phyloP scores from a whole-genome alignment of 2,888 invertebrate genomes.

The Xestoiulus laeticollis region DNA sequence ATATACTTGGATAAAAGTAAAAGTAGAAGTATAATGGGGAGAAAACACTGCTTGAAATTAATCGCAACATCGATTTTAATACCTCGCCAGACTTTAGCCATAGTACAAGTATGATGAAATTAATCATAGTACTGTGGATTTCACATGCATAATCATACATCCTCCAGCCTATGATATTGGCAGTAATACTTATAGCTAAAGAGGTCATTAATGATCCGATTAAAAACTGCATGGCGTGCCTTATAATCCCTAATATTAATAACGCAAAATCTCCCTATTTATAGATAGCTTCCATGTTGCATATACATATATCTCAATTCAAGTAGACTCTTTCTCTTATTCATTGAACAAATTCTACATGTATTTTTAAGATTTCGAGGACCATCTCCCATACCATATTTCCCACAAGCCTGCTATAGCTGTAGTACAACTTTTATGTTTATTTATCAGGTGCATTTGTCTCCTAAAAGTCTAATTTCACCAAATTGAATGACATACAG shows the following conservation, averaged over 20 bases:
- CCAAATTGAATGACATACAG: too few relatives aligned
- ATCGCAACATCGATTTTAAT: background rate
- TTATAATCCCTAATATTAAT: conserved; percentile 29
- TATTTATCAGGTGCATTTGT: too few relatives aligned
- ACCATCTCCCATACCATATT: too few relatives aligned
- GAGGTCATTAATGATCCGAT: conserved; percentile 31
- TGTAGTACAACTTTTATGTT: too few relatives aligned
- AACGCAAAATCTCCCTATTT: background rate
- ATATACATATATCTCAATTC: background rate
- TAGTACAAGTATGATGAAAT: background rate
- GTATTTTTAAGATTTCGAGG: too few relatives aligned
- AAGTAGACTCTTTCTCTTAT: background rate
- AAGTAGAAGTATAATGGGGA: background rate
- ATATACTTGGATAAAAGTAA: background rate
- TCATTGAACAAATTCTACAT: too few relatives aligned
- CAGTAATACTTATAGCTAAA: background rate
- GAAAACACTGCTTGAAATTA: background rate
- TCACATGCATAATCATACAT: background rate
- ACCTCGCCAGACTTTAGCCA: background rate
- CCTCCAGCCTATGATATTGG: background rate
- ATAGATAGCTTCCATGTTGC: background rate
- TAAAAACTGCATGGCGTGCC: background rate
- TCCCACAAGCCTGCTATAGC: too few relatives aligned
- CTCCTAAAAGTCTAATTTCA: too few relatives aligned
- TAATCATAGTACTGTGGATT: conserved; percentile 15